These are phyloP conservation scores for Chaetura pelagica DNA, from an alignment of 2,113 vertebrate species.

Conservation along the genomic window DNA sequence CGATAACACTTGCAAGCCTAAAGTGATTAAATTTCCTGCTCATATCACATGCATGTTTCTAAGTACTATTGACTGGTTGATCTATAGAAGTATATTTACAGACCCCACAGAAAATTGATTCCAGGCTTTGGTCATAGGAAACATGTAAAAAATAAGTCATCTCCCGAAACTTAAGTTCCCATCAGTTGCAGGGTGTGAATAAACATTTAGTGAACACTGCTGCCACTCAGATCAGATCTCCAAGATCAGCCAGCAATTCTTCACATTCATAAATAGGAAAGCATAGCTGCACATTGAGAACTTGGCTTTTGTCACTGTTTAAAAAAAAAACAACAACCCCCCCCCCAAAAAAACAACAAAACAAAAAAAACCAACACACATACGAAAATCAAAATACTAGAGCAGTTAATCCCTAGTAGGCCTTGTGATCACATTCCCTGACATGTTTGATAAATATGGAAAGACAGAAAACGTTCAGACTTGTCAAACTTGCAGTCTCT, in stretches of 20 bases:
- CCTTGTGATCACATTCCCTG: conserved; percentile 57
- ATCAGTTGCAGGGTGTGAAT: not conserved
- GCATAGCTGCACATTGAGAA: conserved; percentile 29
- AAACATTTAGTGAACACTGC: not conserved
- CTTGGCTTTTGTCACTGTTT: conserved; percentile 45
- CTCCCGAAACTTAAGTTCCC: not conserved
- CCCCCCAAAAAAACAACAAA: no score
- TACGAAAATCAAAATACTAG: conserved; percentile 1
- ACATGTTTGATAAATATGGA: conserved; percentile 73
- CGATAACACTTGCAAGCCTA: not conserved
- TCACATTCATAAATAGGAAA: conserved; percentile 34
- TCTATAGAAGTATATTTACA: not conserved
- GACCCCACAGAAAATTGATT: not conserved
- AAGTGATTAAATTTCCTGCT: not conserved
- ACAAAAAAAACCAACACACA: not conserved
- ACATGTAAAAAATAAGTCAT: conserved; percentile 30
- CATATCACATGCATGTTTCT: not conserved
- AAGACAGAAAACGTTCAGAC: conserved; percentile 69
- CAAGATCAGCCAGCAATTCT: not conserved
- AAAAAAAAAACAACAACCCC: not conserved
- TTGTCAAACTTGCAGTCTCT: conserved; percentile 61
- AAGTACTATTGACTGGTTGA: not conserved
- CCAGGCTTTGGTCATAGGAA: not conserved
- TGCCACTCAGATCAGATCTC: conserved; percentile 1
- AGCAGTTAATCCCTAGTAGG: conserved; percentile 70